Evolutionary conservation across 2,797 vertebrate species (phyloP).

Genomic region (Austrolebias charrua): DNA sequence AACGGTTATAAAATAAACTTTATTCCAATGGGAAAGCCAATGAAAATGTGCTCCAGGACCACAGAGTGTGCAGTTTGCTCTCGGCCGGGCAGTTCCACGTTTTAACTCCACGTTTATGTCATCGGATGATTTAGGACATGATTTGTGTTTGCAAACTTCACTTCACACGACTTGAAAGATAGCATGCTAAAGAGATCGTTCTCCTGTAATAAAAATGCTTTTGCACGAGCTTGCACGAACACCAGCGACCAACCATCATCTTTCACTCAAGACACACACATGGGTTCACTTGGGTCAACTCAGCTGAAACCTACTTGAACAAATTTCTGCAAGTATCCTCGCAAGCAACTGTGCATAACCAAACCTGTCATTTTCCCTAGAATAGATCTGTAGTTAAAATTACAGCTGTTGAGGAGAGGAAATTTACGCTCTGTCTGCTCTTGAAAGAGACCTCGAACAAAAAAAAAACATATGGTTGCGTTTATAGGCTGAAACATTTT

Average conservation of each 20-base stretch:
- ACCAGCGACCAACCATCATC: not conserved
- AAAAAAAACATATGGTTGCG: slow-evolving; percentile 70
- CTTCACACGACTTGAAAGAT: not conserved
- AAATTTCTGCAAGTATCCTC: slow-evolving; percentile 76
- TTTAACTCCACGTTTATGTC: slow-evolving; percentile 18
- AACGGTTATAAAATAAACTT: slow-evolving; percentile 32
- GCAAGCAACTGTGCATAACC: slow-evolving; percentile 60
- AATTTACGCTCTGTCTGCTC: slow-evolving; percentile 74
- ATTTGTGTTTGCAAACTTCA: slow-evolving; percentile 25
- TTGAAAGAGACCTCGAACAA: slow-evolving; percentile 59
- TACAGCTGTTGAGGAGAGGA: slow-evolving; percentile 79
- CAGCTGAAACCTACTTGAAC: slow-evolving; percentile 49
- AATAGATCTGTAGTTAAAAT: slow-evolving; percentile 82
- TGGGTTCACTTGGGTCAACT: slow-evolving; percentile 37
- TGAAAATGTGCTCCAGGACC: slow-evolving; percentile 42
- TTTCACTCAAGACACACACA: slow-evolving; percentile 19
- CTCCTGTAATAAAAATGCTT: not conserved
- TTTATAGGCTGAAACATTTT: slow-evolving; percentile 67
- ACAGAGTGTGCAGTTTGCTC: slow-evolving; percentile 26
- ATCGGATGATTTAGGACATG: slow-evolving; percentile 23
- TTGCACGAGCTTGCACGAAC: not conserved
- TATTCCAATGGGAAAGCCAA: slow-evolving; percentile 30
- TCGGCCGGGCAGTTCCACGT: slow-evolving; percentile 10
- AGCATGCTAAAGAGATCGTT: not conserved
- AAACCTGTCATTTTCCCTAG: slow-evolving; percentile 84